A percentile compares a stretch with the other conserved stretches of the same genome.
These are phyloP conservation scores for Onychostruthus taczanowskii DNA, from an alignment of 2,113 vertebrate species.

Conservation along the genomic window DNA sequence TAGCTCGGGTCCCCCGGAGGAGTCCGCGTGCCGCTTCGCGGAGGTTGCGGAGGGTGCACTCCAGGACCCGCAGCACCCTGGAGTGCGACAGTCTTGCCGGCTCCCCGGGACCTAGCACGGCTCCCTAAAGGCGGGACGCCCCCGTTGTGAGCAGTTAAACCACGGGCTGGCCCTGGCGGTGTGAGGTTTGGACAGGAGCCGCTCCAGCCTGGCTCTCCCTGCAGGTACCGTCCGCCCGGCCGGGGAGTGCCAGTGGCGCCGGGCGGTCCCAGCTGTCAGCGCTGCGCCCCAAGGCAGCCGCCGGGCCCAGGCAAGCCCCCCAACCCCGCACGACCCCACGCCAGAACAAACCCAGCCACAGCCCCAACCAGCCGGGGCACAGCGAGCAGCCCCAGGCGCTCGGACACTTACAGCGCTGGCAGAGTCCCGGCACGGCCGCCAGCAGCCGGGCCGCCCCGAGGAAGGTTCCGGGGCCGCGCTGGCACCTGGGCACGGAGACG, in stretches of 20 bases:
- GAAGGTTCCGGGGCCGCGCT: slow-evolving; percentile 60
- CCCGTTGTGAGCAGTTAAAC: fast-evolving
- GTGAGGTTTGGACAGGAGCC: neutral
- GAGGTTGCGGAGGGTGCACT: neutral
- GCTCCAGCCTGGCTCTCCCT: neutral
- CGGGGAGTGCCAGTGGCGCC: neutral
- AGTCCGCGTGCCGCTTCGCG: neutral
- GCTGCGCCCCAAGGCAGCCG: neutral
- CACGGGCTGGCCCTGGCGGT: neutral
- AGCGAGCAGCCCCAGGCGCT: neutral
- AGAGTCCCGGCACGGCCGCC: slow-evolving; percentile 66
- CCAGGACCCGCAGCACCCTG: neutral
- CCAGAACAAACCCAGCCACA: neutral
- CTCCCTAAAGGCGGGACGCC: neutral
- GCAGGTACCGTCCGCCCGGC: neutral
- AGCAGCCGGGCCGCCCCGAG: slow-evolving; percentile 66
- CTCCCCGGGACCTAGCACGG: neutral
- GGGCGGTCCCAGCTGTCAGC: neutral
- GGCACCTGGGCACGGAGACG: slow-evolving; percentile 65
- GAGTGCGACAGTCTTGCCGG: neutral
- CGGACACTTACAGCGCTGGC: slow-evolving; percentile 72
- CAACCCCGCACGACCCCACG: neutral
- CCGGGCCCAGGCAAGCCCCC: neutral
- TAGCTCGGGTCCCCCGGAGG: neutral
- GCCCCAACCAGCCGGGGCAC: neutral